A percentile compares a stretch with the other conserved stretches of the same genome.
Conservation (phyloP, 2,888 invertebrate species). For the Beris morrisii region DNA sequence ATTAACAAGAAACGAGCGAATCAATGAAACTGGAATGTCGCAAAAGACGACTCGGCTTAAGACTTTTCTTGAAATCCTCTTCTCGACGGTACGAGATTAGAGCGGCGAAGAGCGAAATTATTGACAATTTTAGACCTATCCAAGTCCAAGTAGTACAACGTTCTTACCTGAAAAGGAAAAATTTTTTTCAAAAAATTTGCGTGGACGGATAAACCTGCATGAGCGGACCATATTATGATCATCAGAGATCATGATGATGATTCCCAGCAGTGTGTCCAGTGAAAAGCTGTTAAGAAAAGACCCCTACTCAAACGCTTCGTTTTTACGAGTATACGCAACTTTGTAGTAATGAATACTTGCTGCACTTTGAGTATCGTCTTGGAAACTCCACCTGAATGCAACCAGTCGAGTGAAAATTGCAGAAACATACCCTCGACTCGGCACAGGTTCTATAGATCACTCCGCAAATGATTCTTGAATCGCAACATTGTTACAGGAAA, state of each 20-base stretch:
- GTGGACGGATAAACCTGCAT: not conserved
- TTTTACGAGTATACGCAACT: constrained; percentile 6
- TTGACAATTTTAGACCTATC: too few relatives aligned
- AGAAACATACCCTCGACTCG: too few relatives aligned
- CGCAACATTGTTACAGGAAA: too few relatives aligned
- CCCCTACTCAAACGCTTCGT: constrained; percentile 18
- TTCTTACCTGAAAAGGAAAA: not conserved
- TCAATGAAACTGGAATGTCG: constrained; percentile 23
- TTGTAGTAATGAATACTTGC: constrained; percentile 1
- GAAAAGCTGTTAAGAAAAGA: constrained; percentile 12
- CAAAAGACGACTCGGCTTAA: not conserved
- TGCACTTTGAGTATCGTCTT: constrained; percentile 11
- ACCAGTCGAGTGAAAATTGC: not conserved
- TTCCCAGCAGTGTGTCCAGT: not conserved
- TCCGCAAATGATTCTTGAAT: too few relatives aligned
- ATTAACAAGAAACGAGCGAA: constrained; percentile 14
- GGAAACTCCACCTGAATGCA: constrained; percentile 7
- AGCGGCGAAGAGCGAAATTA: too few relatives aligned
- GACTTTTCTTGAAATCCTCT: too few relatives aligned
- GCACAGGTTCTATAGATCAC: too few relatives aligned
- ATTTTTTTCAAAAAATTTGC: not conserved
- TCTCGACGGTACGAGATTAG: too few relatives aligned
- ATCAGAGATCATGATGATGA: not conserved
- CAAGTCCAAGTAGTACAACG: too few relatives aligned
- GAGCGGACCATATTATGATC: not conserved